Percentiles rank a stretch among this genome's conserved stretches.
phyloP scores from a whole-genome alignment of 2,888 invertebrate genomes.

The Cataglyphis altisquamis region DNA sequence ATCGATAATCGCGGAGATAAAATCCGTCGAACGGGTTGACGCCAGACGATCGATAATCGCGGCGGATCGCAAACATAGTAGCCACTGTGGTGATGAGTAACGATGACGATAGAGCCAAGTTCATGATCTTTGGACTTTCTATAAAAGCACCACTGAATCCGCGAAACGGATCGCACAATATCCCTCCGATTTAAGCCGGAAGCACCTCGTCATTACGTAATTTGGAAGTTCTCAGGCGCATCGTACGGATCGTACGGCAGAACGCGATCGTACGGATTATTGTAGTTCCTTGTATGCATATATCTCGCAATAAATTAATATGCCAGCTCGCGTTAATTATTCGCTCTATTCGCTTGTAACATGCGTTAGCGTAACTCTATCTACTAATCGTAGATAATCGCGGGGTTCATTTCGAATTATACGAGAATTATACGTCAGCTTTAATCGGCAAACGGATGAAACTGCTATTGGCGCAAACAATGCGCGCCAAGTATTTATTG shows the following conservation, averaged over 20 bases:
- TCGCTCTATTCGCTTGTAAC: slow-evolving; percentile 2
- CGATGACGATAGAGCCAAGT: slow-evolving; percentile 16
- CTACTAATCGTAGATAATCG: slow-evolving; percentile 41
- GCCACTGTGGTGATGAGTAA: not conserved
- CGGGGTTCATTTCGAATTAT: slow-evolving; percentile 42
- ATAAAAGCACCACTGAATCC: slow-evolving; percentile 29
- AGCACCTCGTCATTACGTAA: slow-evolving; percentile 8
- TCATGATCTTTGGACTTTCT: slow-evolving; percentile 25
- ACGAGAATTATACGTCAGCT: slow-evolving; percentile 72
- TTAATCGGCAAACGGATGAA: slow-evolving; percentile 74
- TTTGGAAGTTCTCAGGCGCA: slow-evolving; percentile 14
- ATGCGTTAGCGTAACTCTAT: slow-evolving; percentile 13
- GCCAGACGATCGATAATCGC: slow-evolving; percentile 27
- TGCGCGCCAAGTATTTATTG: slow-evolving; percentile 80
- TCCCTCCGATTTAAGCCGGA: slow-evolving; percentile 25
- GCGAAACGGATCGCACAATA: not conserved
- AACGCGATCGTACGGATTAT: slow-evolving; percentile 27
- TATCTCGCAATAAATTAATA: slow-evolving; percentile 28
- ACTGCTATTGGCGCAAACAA: slow-evolving; percentile 76
- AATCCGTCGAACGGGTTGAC: slow-evolving; percentile 43
- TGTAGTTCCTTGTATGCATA: not conserved
- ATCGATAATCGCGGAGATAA: slow-evolving; percentile 53
- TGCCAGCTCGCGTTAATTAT: slow-evolving; percentile 27
- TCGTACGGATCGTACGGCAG: no score
- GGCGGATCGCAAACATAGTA: slow-evolving; percentile 15